These are phyloP conservation scores for Punctoribates punctum DNA, from an alignment of 2,888 invertebrate genomes.

Conservation along the genomic window DNA sequence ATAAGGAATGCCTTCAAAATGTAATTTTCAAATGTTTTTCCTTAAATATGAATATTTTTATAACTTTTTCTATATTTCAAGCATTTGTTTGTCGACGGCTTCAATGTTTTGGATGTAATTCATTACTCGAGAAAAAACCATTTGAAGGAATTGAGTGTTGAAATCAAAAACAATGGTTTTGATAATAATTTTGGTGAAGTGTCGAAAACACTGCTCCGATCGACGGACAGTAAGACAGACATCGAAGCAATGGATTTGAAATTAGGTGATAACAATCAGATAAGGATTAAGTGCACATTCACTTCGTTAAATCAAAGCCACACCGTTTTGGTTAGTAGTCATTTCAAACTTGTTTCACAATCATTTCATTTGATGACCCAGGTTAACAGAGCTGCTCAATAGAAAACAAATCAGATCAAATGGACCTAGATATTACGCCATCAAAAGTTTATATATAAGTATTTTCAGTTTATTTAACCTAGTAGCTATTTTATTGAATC, in stretches of 20 bases:
- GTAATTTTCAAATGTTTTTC: not conserved
- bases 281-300: slow-evolving; percentile 5
- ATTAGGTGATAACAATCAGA: not conserved
- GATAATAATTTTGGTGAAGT: not conserved
- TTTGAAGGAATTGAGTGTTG: slow-evolving; percentile 19
- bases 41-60: not conserved
- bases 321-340: not conserved
- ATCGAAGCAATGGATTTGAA: not conserved
- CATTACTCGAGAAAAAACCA: not conserved
- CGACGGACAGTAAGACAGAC: not conserved
- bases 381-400: too few relatives aligned
- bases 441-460: too few relatives aligned
- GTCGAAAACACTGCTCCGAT: not conserved
- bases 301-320: not conserved
- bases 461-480: too few relatives aligned
- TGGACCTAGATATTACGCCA: too few relatives aligned
- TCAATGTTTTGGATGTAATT: not conserved
- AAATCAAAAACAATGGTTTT: not conserved
- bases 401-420: too few relatives aligned
- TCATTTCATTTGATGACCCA: too few relatives aligned
- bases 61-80: not conserved
- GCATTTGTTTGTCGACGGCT: not conserved
- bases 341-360: not conserved
- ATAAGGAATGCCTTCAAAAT: slow-evolving; percentile 29
- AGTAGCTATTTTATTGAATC: too few relatives aligned